A percentile compares a stretch with the other conserved stretches of the same genome.
Conservation (phyloP, 2,888 invertebrate genomes). For the Mylabris sibirica region DNA sequence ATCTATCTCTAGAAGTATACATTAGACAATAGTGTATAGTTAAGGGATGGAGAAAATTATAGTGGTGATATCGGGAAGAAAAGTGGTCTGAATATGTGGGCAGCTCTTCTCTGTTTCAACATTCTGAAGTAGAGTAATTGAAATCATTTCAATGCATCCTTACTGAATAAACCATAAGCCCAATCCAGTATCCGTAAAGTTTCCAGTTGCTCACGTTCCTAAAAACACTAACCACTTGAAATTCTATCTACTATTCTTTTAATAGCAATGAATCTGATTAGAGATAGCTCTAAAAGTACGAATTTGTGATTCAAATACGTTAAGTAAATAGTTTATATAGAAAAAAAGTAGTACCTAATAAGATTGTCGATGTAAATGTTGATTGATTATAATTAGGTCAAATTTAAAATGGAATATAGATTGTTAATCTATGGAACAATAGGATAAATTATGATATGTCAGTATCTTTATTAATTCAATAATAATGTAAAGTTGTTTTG, state of each 20-base stretch:
- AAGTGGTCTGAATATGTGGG: background rate
- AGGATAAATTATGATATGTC: slow-evolving; percentile 23
- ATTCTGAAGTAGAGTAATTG: slow-evolving; percentile 44
- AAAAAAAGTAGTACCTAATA: background rate
- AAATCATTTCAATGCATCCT: slow-evolving; percentile 44
- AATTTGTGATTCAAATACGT: background rate
- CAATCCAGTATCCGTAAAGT: slow-evolving; percentile 44
- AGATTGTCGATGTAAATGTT: background rate
- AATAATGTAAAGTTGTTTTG: slow-evolving; percentile 17
- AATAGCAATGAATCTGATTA: slow-evolving; percentile 5
- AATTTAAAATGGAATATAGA: background rate
- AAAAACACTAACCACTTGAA: slow-evolving; percentile 13
- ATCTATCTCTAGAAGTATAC: slow-evolving; percentile 8
- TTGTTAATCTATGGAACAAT: slow-evolving; percentile 22
- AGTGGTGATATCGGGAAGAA: background rate
- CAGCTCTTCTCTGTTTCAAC: background rate
- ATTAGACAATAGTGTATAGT: background rate
- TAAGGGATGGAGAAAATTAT: no score
- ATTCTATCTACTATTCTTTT: slow-evolving; percentile 10
- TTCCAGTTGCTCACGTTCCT: slow-evolving; percentile 52
- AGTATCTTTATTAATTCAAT: slow-evolving; percentile 35
- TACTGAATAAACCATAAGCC: slow-evolving; percentile 56
- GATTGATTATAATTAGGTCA: background rate
- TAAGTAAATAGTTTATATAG: background rate
- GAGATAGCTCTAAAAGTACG: background rate